Percentiles rank a stretch among this genome's conserved stretches.
Evolutionary conservation across 2,113 vertebrate species (phyloP).

Genomic region (Centropus unirufus): DNA sequence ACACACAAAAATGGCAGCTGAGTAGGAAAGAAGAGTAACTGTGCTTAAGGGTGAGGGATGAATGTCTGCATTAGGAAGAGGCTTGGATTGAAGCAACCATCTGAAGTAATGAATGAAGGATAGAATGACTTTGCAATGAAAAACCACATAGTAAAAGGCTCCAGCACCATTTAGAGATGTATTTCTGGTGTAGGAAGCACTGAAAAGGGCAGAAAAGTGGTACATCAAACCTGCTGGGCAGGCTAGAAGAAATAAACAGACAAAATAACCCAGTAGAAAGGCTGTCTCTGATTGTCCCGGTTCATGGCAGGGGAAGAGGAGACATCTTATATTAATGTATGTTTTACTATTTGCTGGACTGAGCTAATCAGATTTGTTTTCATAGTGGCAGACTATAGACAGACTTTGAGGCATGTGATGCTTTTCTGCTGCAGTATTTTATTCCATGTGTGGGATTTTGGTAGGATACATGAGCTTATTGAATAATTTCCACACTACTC

Average conservation of each 20-base stretch:
- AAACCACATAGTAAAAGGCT: background rate
- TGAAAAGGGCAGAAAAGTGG: background rate
- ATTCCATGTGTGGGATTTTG: background rate
- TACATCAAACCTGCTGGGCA: background rate
- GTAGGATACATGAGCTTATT: background rate
- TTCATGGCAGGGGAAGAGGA: background rate
- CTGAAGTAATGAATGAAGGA: background rate
- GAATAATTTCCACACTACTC: background rate
- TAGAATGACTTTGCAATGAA: background rate
- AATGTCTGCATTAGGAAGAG: background rate
- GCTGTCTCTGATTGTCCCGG: background rate
- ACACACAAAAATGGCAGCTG: background rate
- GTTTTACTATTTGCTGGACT: background rate
- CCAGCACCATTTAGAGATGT: background rate
- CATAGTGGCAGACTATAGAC: background rate
- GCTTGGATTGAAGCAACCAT: background rate
- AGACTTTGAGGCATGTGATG: background rate
- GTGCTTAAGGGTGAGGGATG: background rate
- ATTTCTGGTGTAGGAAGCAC: background rate
- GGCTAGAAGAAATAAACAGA: background rate
- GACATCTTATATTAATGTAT: background rate
- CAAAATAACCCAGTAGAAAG: background rate
- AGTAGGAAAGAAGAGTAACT: background rate
- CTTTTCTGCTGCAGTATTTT: conserved; percentile 1
- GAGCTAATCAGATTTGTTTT: background rate